Percentiles rank a stretch among this genome's conserved stretches.
phyloP scores from a whole-genome alignment of 2,888 invertebrate genomes.

The Nebria salina region DNA sequence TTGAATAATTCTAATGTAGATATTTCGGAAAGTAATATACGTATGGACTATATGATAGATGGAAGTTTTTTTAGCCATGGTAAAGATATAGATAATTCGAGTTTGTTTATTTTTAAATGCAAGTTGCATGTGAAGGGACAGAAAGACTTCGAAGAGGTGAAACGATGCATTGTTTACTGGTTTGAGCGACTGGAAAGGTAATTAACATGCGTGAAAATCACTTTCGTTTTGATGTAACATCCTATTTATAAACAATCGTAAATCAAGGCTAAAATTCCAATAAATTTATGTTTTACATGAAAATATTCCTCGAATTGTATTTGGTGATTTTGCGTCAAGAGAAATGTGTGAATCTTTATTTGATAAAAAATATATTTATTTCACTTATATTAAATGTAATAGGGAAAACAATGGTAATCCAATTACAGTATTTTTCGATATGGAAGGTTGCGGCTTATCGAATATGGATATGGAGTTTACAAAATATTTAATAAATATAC shows the following conservation, averaged over 20 bases:
- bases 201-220: slow-evolving; percentile 2
- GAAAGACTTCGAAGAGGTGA: slow-evolving; percentile 78
- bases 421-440: slow-evolving; percentile 89
- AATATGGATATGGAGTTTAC: slow-evolving; percentile 94
- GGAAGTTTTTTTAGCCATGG: slow-evolving; percentile 83
- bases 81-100: slow-evolving; percentile 82
- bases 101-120: slow-evolving; percentile 81
- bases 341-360: neutral
- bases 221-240: neutral
- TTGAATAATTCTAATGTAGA: slow-evolving; percentile 63
- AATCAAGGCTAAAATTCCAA: neutral
- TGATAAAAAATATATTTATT: slow-evolving; percentile 4
- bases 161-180: slow-evolving; percentile 86
- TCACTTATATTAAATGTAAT: slow-evolving; percentile 51
- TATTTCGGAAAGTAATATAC: slow-evolving; percentile 74
- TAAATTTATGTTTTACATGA: neutral
- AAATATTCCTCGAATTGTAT: neutral
- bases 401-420: slow-evolving; percentile 78
- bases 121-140: slow-evolving; percentile 83
- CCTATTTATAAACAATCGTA: neutral
- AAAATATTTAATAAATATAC: slow-evolving; percentile 84
- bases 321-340: neutral
- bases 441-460: slow-evolving; percentile 85
- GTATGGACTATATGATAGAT: slow-evolving; percentile 76
- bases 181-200: slow-evolving; percentile 81